Conservation (phyloP, 1,140 invertebrate species). For the Radopholus similis region DNA sequence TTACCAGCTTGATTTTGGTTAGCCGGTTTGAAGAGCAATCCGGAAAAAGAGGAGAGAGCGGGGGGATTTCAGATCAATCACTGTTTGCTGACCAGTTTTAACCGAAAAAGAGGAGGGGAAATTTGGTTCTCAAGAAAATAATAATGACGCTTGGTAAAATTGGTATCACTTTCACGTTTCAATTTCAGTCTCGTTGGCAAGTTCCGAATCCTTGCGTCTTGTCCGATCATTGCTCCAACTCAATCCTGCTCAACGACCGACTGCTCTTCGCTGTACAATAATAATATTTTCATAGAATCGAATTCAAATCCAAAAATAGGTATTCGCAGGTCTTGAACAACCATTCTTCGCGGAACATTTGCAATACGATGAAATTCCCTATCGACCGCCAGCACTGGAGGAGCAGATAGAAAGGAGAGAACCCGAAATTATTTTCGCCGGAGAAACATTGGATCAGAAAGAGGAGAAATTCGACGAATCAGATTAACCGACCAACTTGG, state of each 20-base stretch:
- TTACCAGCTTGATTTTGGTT: background rate
- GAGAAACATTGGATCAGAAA: too few species aligned
- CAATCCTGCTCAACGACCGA: background rate
- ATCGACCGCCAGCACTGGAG: constrained; percentile 9
- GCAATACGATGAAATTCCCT: background rate
- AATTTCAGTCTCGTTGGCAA: constrained; percentile 5
- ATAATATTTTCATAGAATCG: background rate
- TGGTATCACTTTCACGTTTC: too few species aligned
- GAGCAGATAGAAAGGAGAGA: background rate
- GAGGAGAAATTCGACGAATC: too few species aligned
- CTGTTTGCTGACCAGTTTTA: background rate
- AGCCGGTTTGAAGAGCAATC: background rate
- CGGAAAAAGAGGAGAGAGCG: background rate
- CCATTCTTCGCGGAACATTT: constrained; percentile 2
- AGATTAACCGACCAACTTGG: too few species aligned
- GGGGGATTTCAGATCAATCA: background rate
- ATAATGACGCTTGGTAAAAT: background rate
- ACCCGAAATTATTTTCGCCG: constrained; percentile 12
- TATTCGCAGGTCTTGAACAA: background rate
- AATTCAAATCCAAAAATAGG: background rate
- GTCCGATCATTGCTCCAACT: constrained; percentile 13
- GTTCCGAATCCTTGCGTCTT: background rate
- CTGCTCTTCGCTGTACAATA: background rate
- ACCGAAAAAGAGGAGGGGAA: background rate
- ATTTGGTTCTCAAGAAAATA: background rate